phyloP scores from a whole-genome alignment of 2,113 vertebrate species.

The Tauraco erythrolophus region DNA sequence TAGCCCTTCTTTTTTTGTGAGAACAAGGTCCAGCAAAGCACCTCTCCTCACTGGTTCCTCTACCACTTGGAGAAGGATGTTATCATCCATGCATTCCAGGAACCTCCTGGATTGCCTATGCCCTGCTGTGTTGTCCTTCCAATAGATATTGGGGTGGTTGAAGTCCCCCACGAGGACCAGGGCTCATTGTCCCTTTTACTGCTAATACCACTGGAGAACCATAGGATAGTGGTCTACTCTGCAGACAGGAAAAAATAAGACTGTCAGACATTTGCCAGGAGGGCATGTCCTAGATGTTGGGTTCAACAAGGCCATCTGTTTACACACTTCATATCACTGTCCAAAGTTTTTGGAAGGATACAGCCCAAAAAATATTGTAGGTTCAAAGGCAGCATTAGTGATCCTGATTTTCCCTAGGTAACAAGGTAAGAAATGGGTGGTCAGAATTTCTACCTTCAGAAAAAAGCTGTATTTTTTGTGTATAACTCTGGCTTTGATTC shows the following conservation, averaged over 20 bases:
- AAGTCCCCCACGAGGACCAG: too few species aligned
- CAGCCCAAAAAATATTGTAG: neutral
- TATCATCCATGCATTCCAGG: too few species aligned
- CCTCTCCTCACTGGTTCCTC: too few species aligned
- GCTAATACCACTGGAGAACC: neutral
- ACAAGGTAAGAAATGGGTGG: neutral
- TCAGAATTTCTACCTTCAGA: neutral
- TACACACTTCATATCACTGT: neutral
- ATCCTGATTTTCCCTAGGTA: neutral
- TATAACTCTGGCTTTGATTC: neutral
- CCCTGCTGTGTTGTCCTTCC: too few species aligned
- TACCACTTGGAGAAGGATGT: too few species aligned
- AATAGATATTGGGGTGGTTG: too few species aligned
- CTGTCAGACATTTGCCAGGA: neutral
- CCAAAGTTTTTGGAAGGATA: neutral
- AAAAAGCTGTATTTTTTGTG: neutral
- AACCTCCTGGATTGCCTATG: too few species aligned
- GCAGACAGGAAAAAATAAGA: neutral
- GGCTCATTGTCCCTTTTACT: neutral
- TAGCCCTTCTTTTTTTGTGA: too few species aligned
- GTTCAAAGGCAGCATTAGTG: neutral
- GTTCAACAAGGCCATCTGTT: neutral
- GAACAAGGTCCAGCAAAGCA: too few species aligned
- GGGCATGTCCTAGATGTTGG: neutral
- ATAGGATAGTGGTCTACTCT: neutral